phyloP scores from a whole-genome alignment of 2,888 invertebrate species.

The Julus scanicus region DNA sequence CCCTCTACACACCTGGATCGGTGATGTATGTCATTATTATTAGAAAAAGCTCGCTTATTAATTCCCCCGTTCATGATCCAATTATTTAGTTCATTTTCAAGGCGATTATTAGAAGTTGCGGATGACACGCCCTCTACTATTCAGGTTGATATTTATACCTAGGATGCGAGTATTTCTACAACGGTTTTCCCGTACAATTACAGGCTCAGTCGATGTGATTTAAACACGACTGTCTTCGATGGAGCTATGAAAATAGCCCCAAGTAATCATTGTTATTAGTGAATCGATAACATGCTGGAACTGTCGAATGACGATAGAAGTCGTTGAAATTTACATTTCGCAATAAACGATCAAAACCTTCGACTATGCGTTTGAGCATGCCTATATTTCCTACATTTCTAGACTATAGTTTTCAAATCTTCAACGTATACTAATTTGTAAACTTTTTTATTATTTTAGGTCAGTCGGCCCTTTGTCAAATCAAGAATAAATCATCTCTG shows the following conservation, averaged over 20 bases:
- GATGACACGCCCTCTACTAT: slow-evolving; percentile 9
- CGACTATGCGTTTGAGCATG: background rate
- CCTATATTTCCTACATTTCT: background rate
- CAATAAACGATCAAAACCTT: background rate
- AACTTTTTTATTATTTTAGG: too few relatives aligned
- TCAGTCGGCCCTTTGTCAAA: too few relatives aligned
- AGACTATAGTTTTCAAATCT: too few relatives aligned
- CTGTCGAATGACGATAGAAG: background rate
- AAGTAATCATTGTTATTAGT: slow-evolving; percentile 7
- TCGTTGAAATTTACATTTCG: background rate
- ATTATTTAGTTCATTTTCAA: slow-evolving; percentile 12
- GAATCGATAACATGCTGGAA: background rate
- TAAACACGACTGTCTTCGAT: background rate
- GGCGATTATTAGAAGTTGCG: background rate
- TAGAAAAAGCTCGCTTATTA: background rate
- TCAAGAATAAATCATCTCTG: too few relatives aligned
- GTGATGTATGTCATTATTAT: background rate
- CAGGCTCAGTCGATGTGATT: background rate
- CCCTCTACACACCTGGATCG: background rate
- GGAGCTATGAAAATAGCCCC: background rate
- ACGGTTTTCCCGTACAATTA: background rate
- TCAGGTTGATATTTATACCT: background rate
- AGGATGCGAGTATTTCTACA: background rate
- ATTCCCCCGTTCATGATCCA: background rate
- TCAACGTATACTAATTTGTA: too few relatives aligned